Conservation (phyloP, 2,797 vertebrate species). For the Syngnathus acus region DNA sequence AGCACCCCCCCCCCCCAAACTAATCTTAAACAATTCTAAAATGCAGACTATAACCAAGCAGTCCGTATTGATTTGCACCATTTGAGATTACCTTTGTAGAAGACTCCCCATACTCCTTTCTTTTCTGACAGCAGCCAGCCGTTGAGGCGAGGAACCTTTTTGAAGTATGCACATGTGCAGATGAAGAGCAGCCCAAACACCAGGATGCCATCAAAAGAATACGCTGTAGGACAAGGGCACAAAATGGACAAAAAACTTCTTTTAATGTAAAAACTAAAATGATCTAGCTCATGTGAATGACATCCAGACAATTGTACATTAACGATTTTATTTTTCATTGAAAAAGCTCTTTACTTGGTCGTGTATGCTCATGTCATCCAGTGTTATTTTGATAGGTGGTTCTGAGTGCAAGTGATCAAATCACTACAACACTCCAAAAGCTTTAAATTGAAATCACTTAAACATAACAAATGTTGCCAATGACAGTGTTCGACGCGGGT, state of each 20-base stretch:
- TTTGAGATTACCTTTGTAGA: conserved; percentile 78
- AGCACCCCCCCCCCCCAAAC: not conserved
- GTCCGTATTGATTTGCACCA: not conserved
- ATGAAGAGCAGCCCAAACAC: conserved; percentile 91
- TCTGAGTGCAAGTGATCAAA: not conserved
- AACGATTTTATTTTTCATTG: not conserved
- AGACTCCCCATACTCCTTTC: conserved; percentile 84
- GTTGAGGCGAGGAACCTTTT: conserved; percentile 89
- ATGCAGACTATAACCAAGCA: not conserved
- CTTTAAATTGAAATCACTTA: not conserved
- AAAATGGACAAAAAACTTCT: not conserved
- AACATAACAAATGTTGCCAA: not conserved
- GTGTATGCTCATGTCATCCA: not conserved
- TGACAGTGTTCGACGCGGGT: not conserved
- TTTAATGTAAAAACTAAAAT: not conserved
- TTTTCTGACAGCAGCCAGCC: conserved; percentile 89
- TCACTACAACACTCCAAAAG: not conserved
- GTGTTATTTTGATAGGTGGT: not conserved
- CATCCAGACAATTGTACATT: not conserved
- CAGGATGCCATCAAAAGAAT: conserved; percentile 89
- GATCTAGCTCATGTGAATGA: not conserved
- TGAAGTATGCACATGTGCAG: conserved; percentile 92
- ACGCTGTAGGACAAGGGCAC: conserved; percentile 63
- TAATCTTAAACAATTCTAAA: not conserved
- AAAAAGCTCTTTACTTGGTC: no score